phyloP scores from a whole-genome alignment of 1,140 invertebrate species.

The Apocrypta bakeri region DNA sequence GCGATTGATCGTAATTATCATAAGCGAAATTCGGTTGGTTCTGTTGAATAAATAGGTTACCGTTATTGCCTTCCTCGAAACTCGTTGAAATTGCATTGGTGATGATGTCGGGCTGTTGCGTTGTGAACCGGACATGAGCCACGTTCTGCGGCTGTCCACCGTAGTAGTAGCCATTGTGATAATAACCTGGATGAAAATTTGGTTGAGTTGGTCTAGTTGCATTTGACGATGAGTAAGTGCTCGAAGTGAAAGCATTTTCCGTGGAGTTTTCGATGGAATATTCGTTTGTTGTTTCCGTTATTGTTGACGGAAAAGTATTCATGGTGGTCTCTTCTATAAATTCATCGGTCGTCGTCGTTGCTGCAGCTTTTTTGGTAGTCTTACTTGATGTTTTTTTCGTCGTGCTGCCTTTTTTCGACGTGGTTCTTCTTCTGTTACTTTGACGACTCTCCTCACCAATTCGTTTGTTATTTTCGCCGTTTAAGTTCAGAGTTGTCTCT shows the following conservation, averaged over 20 bases:
- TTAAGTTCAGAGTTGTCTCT: slow-evolving; percentile 17
- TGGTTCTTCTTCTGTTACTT: slow-evolving; percentile 19
- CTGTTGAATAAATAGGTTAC: background rate
- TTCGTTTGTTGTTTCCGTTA: background rate
- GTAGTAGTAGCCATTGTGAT: slow-evolving; percentile 56
- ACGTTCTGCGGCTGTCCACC: slow-evolving; percentile 65
- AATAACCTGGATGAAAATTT: background rate
- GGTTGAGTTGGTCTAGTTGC: slow-evolving; percentile 8
- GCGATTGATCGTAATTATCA: background rate
- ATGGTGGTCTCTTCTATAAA: background rate
- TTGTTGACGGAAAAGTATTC: background rate
- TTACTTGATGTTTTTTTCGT: background rate
- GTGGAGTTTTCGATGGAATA: background rate
- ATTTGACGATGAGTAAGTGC: too few relatives aligned
- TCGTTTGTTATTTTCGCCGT: background rate
- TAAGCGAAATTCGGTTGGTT: slow-evolving; percentile 3
- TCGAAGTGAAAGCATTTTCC: background rate
- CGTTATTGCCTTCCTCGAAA: background rate
- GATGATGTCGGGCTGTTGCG: background rate
- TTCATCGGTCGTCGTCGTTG: slow-evolving; percentile 15
- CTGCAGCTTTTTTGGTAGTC: background rate
- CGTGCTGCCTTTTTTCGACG: slow-evolving; percentile 1
- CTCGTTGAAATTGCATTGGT: background rate
- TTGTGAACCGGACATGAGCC: slow-evolving; percentile 60
- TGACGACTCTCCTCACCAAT: background rate